Percentiles rank a stretch among this genome's conserved stretches.
These are phyloP conservation scores for Paradoxurus hermaphroditus DNA, from an alignment of 2,113 vertebrate genomes.

Conservation along the genomic window DNA sequence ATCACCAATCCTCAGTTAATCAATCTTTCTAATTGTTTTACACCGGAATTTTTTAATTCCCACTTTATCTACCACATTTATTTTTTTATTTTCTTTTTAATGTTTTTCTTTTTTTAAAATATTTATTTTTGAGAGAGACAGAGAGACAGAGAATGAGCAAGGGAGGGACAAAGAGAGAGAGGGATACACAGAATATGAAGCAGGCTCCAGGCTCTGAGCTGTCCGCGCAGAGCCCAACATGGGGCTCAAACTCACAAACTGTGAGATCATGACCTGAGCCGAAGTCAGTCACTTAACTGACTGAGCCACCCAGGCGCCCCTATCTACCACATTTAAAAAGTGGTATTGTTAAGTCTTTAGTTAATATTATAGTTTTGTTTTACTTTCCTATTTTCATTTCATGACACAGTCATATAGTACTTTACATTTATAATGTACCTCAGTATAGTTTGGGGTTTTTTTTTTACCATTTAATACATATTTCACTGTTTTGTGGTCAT, in stretches of 20 bases:
- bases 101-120: too few species aligned
- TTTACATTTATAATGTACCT: not conserved
- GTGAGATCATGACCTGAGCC: too few species aligned
- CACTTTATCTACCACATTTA: not conserved
- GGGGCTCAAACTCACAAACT: too few species aligned
- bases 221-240: too few species aligned
- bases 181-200: too few species aligned
- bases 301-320: too few species aligned
- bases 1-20: not conserved
- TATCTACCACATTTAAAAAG: not conserved
- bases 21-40: not conserved
- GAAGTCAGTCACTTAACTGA: too few species aligned
- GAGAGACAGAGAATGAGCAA: too few species aligned
- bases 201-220: too few species aligned
- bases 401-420: not conserved
- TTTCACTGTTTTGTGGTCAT: not conserved
- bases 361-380: not conserved
- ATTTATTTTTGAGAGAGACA: too few species aligned
- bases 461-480: not conserved
- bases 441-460: not conserved
- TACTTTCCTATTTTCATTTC: slow-evolving; percentile 11
- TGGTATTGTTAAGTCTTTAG: not conserved
- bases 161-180: too few species aligned
- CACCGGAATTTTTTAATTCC: not conserved
- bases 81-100: too few species aligned